phyloP scores from a whole-genome alignment of 2,888 invertebrate species.

The Stratiomys singularior region DNA sequence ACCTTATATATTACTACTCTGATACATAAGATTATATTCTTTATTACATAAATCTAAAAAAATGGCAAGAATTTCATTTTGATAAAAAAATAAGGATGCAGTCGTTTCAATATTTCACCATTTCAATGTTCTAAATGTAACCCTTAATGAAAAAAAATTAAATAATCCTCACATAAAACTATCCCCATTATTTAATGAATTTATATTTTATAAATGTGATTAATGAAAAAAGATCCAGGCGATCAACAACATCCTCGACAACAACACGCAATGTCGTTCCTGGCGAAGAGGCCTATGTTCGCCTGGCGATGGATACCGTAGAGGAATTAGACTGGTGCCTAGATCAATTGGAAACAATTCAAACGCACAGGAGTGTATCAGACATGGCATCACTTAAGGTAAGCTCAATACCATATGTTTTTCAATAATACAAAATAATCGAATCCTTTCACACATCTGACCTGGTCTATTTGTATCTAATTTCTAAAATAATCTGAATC shows the following conservation, averaged over 20 bases:
- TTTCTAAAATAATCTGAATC: slow-evolving; percentile 25
- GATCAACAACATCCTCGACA: slow-evolving; percentile 64
- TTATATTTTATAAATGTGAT: slow-evolving; percentile 53
- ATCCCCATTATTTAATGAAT: neutral
- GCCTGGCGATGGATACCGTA: slow-evolving; percentile 94
- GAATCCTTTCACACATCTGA: neutral
- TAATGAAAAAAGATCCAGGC: slow-evolving; percentile 65
- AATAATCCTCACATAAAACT: too few species aligned
- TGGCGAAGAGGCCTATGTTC: slow-evolving; percentile 88
- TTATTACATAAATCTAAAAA: too few species aligned
- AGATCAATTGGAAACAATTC: slow-evolving; percentile 99
- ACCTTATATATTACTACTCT: too few species aligned
- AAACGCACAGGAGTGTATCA: slow-evolving; percentile 98
- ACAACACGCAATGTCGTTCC: slow-evolving; percentile 60
- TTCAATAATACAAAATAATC: neutral
- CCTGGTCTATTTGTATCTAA: neutral
- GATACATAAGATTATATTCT: too few species aligned
- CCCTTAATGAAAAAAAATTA: too few species aligned
- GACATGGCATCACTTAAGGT: slow-evolving; percentile 99
- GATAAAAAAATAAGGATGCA: too few species aligned
- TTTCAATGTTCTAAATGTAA: neutral
- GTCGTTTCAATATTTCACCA: neutral
- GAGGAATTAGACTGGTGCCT: slow-evolving; percentile 99
- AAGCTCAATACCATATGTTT: slow-evolving; percentile 56
- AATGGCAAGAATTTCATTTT: too few species aligned